phyloP scores from a whole-genome alignment of 2,797 vertebrate species.

The Cossypha heuglini region DNA sequence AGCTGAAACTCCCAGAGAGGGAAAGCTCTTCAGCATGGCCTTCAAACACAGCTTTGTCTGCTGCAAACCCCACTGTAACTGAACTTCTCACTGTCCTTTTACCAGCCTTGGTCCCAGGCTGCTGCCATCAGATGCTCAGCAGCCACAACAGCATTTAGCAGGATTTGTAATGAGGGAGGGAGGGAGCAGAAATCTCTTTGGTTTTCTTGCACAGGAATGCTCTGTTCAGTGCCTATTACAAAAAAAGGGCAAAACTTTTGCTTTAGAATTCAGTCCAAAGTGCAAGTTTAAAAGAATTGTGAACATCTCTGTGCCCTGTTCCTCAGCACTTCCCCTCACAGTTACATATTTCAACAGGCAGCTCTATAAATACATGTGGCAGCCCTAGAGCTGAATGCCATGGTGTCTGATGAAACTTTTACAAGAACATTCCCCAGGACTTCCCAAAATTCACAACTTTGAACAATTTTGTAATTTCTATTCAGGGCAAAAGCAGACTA shows the following conservation, averaged over 20 bases:
- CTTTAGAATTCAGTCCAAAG: neutral
- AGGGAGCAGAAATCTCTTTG: neutral
- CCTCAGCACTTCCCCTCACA: neutral
- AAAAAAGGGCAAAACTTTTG: neutral
- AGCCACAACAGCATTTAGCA: neutral
- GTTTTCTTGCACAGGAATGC: neutral
- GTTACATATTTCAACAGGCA: neutral
- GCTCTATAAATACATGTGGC: neutral
- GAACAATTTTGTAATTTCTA: neutral
- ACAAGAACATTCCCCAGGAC: neutral
- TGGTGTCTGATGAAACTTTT: neutral
- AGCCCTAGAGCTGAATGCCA: neutral
- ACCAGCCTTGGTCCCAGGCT: neutral
- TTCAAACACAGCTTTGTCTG: neutral
- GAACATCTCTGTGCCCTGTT: neutral
- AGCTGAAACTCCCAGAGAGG: neutral
- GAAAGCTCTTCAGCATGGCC: neutral
- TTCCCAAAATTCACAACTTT: neutral
- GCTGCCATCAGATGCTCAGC: neutral
- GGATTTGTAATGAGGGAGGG: neutral
- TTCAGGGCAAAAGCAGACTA: neutral
- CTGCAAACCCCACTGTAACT: neutral
- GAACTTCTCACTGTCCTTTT: neutral
- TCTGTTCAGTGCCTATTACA: neutral
- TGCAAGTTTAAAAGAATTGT: neutral